Base-by-base conservation (phyloP, 2,797 vertebrate genomes). In the Chaunax sp. region DNA sequence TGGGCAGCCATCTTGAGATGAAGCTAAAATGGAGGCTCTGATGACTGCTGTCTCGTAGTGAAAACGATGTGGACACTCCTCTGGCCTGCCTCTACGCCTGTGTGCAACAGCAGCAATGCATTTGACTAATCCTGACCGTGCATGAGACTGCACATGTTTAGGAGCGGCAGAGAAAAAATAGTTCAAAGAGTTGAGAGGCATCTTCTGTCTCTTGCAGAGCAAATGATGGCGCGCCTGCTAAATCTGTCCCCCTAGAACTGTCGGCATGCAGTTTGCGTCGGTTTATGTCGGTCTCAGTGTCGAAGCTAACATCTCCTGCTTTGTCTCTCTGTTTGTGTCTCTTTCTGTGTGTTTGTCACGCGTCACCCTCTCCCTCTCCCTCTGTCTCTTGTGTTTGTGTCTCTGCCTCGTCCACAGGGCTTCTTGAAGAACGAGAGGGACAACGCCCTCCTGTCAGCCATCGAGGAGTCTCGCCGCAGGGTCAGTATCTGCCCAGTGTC, bases 361-460 rank as follows among this genome's bases (percentile, higher is more conserved):
- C 30, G 20, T 59, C 15, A 15, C 5, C 9, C 50, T 49, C 30
- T 3, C 61, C 43, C 30, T 54, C 73, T 64, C 19, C 14, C 19
- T 69, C 20, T 14, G 15, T 51, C 14, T 63, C 30, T 38, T 59
- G 13, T 67, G 41, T 25, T n/a, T 64, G 51, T 23, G 53, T 72
- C 60, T 76, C 33, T 57, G 20, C 52, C 49, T 77, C 46, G 10
- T 77, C 70, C 51, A 44, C 90, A 99, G 98, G 97, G 97, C 66
- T 98, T 98, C 93, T 85, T 99, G 82, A 99, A 99, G 91, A 99
- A 99, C 82, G 98, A 99, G 89, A 95, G 98, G 84, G 98, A 99
- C 88, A 99, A 99, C 93, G 96, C 97, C 25, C 90, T 99, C 75
- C 92, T 99, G 71, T 98, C 98, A 18, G 97, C 96, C 82, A 99